These are phyloP conservation scores for Rhincodon typus DNA, from an alignment of 2,797 vertebrate genomes.

Conservation along the genomic window DNA sequence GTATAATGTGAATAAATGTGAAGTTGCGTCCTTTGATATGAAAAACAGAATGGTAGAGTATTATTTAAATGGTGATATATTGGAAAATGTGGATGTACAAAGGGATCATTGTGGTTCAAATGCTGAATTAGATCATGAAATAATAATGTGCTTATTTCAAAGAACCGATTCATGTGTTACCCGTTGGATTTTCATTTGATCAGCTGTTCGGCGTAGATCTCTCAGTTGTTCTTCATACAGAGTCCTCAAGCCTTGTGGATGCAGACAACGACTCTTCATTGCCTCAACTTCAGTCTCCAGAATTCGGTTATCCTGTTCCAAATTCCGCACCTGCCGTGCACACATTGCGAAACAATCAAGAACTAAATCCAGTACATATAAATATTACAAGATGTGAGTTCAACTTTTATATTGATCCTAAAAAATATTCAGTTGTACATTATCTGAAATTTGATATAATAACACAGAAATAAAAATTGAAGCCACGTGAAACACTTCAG, in stretches of 20 bases:
- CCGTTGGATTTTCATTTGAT: slow-evolving; percentile 60
- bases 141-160: neutral
- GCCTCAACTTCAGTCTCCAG: slow-evolving; percentile 54
- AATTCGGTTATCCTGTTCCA: slow-evolving; percentile 58
- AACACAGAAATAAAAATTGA: neutral
- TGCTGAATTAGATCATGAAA: neutral
- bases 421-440: neutral
- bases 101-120: neutral
- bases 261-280: slow-evolving; percentile 53
- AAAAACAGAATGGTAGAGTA: no score
- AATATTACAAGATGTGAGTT: neutral
- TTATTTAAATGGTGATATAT: no score
- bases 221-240: slow-evolving; percentile 59
- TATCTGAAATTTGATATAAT: neutral
- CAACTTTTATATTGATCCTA: neutral
- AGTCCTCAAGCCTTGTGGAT: slow-evolving; percentile 51
- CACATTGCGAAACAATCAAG: neutral
- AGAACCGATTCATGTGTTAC: slow-evolving; percentile 45
- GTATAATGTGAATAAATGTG: no score
- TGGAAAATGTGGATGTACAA: neutral
- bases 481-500: neutral
- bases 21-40: no score
- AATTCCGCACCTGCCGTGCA: slow-evolving; percentile 55
- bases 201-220: slow-evolving; percentile 56
- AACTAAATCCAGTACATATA: neutral